Percentiles rank a stretch among this genome's conserved stretches.
phyloP scores from a whole-genome alignment of 2,888 invertebrate genomes.

The Ophion costatus region DNA sequence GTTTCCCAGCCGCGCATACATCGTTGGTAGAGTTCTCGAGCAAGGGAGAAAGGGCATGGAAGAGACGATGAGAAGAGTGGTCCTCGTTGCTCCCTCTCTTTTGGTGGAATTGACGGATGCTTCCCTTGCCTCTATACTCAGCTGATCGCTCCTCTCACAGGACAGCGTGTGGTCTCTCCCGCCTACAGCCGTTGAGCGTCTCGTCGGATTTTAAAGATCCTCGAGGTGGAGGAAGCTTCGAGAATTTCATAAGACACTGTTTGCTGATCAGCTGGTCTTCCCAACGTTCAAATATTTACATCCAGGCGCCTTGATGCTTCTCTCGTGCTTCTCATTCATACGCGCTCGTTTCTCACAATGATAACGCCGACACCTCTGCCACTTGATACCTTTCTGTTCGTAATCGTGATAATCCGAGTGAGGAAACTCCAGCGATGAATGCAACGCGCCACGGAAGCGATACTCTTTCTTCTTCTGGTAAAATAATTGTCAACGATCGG shows the following conservation, averaged over 20 bases:
- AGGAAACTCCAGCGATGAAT: too few species aligned
- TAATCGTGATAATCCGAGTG: background rate
- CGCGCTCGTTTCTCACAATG: background rate
- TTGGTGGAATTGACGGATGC: slow-evolving; percentile 23
- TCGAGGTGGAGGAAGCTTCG: slow-evolving; percentile 46
- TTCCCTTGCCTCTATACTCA: slow-evolving; percentile 63
- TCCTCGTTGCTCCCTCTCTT: slow-evolving; percentile 8
- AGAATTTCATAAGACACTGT: slow-evolving; percentile 50
- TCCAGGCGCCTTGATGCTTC: slow-evolving; percentile 9
- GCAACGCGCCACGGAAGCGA: too few species aligned
- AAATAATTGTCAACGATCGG: background rate
- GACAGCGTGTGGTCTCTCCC: slow-evolving; percentile 25
- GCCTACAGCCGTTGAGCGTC: slow-evolving; percentile 12
- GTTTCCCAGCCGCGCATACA: slow-evolving; percentile 39
- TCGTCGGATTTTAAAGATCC: slow-evolving; percentile 51
- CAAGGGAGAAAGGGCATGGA: slow-evolving; percentile 22
- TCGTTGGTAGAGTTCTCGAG: slow-evolving; percentile 38
- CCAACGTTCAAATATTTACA: slow-evolving; percentile 48
- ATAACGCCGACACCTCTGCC: background rate
- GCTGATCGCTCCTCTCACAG: slow-evolving; percentile 63
- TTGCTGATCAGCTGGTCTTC: slow-evolving; percentile 47
- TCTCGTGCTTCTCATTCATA: slow-evolving; percentile 29
- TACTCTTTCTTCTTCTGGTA: background rate
- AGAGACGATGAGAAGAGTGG: background rate
- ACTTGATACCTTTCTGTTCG: background rate